Conservation (phyloP, 1,140 invertebrate species). For the Bombus pascuorum region DNA sequence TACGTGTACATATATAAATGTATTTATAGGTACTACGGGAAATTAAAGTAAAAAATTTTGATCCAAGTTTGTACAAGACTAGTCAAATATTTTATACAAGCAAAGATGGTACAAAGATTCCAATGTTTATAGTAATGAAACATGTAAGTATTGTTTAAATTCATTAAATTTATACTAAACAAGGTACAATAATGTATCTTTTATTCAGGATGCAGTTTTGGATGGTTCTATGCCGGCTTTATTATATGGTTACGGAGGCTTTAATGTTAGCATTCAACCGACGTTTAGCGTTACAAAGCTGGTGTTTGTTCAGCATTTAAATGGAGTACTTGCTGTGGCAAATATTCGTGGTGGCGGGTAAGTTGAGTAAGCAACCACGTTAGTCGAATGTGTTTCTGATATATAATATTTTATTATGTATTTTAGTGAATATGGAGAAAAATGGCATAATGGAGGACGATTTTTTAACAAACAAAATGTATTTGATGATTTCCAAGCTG, state of each 20-base stretch:
- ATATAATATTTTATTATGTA: constrained; percentile 15
- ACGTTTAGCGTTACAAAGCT: constrained; percentile 91
- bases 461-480: constrained; percentile 98
- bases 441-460: constrained; percentile 97
- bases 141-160: constrained; percentile 84
- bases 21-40: constrained; percentile 89
- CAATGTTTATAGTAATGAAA: constrained; percentile 97
- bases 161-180: neutral
- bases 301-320: constrained; percentile 95
- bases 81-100: constrained; percentile 97
- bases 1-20: constrained; percentile 1
- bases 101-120: constrained; percentile 97
- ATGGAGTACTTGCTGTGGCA: constrained; percentile 94
- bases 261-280: constrained; percentile 96
- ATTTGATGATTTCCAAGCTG: constrained; percentile 97
- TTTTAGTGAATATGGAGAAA: constrained; percentile 96
- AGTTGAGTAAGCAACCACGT: constrained; percentile 54
- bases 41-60: constrained; percentile 93
- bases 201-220: constrained; percentile 82
- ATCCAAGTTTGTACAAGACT: constrained; percentile 91
- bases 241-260: constrained; percentile 98
- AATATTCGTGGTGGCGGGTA: constrained; percentile 98
- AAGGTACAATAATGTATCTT: neutral
- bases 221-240: constrained; percentile 91
- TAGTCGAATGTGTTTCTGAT: neutral